phyloP scores from a whole-genome alignment of 2,888 invertebrate species.

The Lepidocyrtinus sp. region DNA sequence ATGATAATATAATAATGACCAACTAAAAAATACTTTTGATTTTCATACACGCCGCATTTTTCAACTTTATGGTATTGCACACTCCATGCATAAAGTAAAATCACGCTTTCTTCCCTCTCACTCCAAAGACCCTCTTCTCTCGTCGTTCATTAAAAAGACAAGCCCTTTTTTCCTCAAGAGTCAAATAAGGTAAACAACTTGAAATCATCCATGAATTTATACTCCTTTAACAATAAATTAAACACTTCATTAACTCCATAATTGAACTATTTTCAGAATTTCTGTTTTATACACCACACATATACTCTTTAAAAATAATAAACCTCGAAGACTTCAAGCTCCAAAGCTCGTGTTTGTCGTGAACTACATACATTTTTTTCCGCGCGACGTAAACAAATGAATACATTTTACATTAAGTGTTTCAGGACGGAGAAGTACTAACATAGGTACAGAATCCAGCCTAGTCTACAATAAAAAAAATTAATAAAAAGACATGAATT shows the following conservation, averaged over 20 bases:
- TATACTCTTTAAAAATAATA: no score
- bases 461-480: slow-evolving; percentile 1
- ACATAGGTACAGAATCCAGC: not conserved
- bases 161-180: slow-evolving; percentile 48
- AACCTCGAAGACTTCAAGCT: slow-evolving; percentile 21
- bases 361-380: slow-evolving; percentile 25
- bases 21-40: not conserved
- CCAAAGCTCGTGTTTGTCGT: not conserved
- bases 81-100: slow-evolving; percentile 9
- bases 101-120: slow-evolving; percentile 33
- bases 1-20: no score
- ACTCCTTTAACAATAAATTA: slow-evolving; percentile 57
- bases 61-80: slow-evolving; percentile 24
- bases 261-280: slow-evolving; percentile 57
- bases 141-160: slow-evolving; percentile 24
- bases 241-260: slow-evolving; percentile 64
- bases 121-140: not conserved
- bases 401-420: not conserved
- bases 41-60: slow-evolving; percentile 18
- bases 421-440: not conserved
- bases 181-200: slow-evolving; percentile 64
- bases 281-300: no score
- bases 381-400: slow-evolving; percentile 24
- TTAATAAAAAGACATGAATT: slow-evolving; percentile 56
- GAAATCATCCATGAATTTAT: slow-evolving; percentile 54